Percentiles rank a stretch among this genome's conserved stretches.
Conservation (phyloP, 2,888 invertebrate genomes). For the Sinhomidia bicolor region DNA sequence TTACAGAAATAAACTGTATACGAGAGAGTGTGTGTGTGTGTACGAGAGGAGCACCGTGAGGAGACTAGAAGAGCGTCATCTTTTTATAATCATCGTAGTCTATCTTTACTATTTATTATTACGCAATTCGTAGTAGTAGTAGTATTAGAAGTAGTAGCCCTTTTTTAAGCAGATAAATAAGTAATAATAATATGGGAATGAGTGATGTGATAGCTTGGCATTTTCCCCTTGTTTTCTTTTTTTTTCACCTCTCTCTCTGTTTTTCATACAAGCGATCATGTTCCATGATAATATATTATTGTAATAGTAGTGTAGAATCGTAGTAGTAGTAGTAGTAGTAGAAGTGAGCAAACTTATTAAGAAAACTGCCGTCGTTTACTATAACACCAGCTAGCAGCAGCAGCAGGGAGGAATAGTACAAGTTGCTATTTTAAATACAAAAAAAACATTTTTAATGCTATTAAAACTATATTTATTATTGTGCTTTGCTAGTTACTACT, state of each 20-base stretch:
- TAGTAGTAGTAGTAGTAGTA: background rate
- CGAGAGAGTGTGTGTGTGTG: no score
- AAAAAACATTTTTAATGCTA: slow-evolving; percentile 32
- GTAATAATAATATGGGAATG: background rate
- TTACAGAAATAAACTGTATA: background rate
- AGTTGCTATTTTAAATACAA: slow-evolving; percentile 36
- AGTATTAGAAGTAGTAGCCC: background rate
- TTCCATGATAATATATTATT: slow-evolving; percentile 23
- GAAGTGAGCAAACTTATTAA: no score
- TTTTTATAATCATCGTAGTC: background rate
- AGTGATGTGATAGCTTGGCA: slow-evolving; percentile 52
- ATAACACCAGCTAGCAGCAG: no score
- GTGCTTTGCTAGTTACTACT: background rate
- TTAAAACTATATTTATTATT: slow-evolving; percentile 14
- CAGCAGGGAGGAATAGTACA: no score
- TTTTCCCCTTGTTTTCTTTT: slow-evolving; percentile 45
- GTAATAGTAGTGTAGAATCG: background rate
- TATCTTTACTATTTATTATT: background rate
- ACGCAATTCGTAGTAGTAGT: slow-evolving; percentile 16
- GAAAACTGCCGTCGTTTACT: no score
- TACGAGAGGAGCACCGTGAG: no score
- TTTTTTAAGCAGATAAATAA: slow-evolving; percentile 6
- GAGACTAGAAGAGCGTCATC: no score
- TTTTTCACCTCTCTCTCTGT: background rate
- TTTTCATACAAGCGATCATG: slow-evolving; percentile 13